Conservation (phyloP, 37 sponge, comb jelly and placozoan genomes). For the Oscarella lobularis region DNA sequence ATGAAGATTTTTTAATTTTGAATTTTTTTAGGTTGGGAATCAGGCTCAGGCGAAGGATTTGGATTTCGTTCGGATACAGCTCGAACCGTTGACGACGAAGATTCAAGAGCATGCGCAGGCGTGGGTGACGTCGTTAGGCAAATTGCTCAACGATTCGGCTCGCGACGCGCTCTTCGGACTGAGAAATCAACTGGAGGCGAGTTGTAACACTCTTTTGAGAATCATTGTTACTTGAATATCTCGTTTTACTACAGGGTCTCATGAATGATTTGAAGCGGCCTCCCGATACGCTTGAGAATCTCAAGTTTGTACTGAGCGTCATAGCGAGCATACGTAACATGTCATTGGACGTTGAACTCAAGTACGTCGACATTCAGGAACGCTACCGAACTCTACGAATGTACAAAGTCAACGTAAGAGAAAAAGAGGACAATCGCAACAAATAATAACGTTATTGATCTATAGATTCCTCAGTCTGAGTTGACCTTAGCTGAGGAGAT, state of each 20-base stretch:
- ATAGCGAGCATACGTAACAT: constrained; percentile 79
- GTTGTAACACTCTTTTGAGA: constrained; percentile 3
- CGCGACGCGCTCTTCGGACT: constrained; percentile 38
- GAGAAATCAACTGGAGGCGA: constrained; percentile 45
- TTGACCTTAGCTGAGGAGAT: constrained; percentile 13
- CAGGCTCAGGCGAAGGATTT: constrained; percentile 43
- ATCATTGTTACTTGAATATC: neutral
- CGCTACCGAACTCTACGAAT: constrained; percentile 86
- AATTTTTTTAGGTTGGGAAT: constrained; percentile 12
- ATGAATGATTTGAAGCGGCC: constrained; percentile 44
- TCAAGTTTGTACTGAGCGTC: constrained; percentile 93
- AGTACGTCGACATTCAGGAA: constrained; percentile 68
- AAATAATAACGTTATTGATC: neutral
- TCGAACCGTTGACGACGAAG: constrained; percentile 64
- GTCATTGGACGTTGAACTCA: constrained; percentile 81
- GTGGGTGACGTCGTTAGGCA: constrained; percentile 88
- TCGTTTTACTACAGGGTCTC: constrained; percentile 29
- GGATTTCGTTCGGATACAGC: constrained; percentile 61
- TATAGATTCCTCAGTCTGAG: constrained; percentile 50
- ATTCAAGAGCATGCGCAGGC: constrained; percentile 67
- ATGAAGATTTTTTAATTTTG: too few species aligned
- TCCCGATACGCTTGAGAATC: constrained; percentile 74
- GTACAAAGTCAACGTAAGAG: constrained; percentile 49
- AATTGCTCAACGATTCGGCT: constrained; percentile 70
- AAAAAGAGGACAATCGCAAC: constrained; percentile 18